Percentiles rank a stretch among this genome's conserved stretches.
phyloP scores from a whole-genome alignment of 1,140 invertebrate species.

The Dolichoris vasculosae region DNA sequence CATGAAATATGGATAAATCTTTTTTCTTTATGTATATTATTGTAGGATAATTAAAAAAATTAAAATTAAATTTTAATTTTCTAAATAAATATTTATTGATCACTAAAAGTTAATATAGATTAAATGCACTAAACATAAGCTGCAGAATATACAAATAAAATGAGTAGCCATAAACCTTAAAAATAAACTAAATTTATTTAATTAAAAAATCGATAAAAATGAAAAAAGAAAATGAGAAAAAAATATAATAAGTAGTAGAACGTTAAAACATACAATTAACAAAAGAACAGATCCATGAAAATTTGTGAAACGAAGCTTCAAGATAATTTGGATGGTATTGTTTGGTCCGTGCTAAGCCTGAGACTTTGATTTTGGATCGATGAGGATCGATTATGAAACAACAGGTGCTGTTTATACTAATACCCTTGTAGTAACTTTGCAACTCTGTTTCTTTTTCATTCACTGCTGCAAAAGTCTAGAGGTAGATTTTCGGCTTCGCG shows the following conservation, averaged over 20 bases:
- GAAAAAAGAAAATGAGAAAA: background rate
- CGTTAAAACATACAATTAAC: background rate
- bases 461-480: no score
- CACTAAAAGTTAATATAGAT: no score
- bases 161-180: background rate
- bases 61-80: no score
- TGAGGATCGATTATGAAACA: slow-evolving; percentile 22
- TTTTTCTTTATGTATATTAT: no score
- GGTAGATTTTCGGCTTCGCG: no score
- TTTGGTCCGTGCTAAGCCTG: background rate
- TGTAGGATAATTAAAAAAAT: no score
- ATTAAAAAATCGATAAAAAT: background rate
- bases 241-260: background rate
- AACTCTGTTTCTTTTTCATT: no score
- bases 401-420: slow-evolving; percentile 43
- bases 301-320: slow-evolving; percentile 26
- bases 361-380: background rate
- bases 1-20: no score
- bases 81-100: no score
- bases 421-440: no score
- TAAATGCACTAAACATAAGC: no score
- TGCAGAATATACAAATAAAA: background rate
- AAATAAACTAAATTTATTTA: background rate
- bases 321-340: slow-evolving; percentile 23
- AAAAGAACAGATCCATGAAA: slow-evolving; percentile 5